Evolutionary conservation across 2,888 invertebrate genomes (phyloP).

Genomic region (Iphiclides podalirius): DNA sequence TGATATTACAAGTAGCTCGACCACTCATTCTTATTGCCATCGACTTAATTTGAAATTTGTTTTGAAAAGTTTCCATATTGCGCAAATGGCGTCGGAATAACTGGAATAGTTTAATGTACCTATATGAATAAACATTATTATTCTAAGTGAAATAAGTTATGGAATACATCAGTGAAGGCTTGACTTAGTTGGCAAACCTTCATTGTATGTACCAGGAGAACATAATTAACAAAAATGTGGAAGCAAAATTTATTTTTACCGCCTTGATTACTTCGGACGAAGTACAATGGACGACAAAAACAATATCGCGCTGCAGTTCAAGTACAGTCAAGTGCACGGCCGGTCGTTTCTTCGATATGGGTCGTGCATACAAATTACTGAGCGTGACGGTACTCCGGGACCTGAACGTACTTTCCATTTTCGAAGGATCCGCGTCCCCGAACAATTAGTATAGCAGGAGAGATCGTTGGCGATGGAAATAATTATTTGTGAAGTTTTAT

Average conservation of each 20-base stretch:
- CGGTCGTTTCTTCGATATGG: background rate
- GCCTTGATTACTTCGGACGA: no score
- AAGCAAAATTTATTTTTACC: no score
- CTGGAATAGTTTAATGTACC: background rate
- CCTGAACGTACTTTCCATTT: background rate
- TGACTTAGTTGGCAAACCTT: background rate
- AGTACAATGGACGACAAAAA: no score
- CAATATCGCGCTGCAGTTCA: slow-evolving; percentile 2
- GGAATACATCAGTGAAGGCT: background rate
- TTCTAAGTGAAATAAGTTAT: background rate
- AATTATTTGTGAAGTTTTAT: no score
- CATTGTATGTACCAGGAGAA: no score
- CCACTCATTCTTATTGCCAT: background rate
- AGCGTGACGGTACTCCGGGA: background rate
- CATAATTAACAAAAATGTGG: no score
- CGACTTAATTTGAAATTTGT: background rate
- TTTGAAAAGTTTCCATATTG: background rate
- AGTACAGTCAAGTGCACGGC: slow-evolving; percentile 16
- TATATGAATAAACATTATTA: background rate
- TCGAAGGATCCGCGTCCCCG: background rate
- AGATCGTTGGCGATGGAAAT: background rate
- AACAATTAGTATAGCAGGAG: background rate
- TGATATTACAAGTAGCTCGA: background rate
- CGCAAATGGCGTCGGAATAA: background rate
- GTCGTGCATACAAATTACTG: slow-evolving; percentile 5